Percentiles rank a stretch among this genome's conserved stretches.
These are phyloP conservation scores for Cyprinus carpio DNA, from an alignment of 2,113 vertebrate genomes.

Conservation along the genomic window DNA sequence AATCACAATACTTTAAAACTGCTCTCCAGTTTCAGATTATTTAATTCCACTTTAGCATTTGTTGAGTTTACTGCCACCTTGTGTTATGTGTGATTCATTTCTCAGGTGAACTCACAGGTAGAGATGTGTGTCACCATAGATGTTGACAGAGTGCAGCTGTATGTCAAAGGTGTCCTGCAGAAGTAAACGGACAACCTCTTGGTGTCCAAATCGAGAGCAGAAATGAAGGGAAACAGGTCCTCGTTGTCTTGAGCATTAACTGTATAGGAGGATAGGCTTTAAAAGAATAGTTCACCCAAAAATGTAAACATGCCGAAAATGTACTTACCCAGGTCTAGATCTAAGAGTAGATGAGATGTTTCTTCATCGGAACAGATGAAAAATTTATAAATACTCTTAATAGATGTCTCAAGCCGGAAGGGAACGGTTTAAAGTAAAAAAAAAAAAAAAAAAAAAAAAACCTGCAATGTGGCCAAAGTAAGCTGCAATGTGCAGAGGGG, in stretches of 20 bases:
- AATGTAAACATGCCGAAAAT: no score
- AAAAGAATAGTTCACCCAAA: background rate
- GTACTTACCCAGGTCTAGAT: no score
- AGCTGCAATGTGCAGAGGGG: constrained; percentile 86
- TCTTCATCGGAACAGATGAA: no score
- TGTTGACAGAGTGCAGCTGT: constrained; percentile 89
- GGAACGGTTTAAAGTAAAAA: no score
- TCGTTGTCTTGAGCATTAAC: constrained; percentile 94
- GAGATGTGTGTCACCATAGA: constrained; percentile 91
- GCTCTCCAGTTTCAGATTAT: background rate
- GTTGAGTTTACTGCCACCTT: constrained; percentile 13
- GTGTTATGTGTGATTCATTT: background rate
- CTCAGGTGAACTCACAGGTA: constrained; percentile 82
- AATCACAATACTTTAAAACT: background rate
- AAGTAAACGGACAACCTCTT: constrained; percentile 81
- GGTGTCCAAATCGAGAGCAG: constrained; percentile 89
- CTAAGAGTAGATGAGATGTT: no score
- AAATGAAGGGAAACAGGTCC: constrained; percentile 90
- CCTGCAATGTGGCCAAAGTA: constrained; percentile 83
- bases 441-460: no score
- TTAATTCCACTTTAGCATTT: background rate
- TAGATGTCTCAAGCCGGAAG: no score
- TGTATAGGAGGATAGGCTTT: constrained; percentile 59
- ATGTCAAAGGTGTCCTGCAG: constrained; percentile 82
- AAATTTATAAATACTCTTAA: no score